These are phyloP conservation scores for Parotocinclus haroldoi DNA, from an alignment of 2,797 vertebrate species.

Conservation along the genomic window DNA sequence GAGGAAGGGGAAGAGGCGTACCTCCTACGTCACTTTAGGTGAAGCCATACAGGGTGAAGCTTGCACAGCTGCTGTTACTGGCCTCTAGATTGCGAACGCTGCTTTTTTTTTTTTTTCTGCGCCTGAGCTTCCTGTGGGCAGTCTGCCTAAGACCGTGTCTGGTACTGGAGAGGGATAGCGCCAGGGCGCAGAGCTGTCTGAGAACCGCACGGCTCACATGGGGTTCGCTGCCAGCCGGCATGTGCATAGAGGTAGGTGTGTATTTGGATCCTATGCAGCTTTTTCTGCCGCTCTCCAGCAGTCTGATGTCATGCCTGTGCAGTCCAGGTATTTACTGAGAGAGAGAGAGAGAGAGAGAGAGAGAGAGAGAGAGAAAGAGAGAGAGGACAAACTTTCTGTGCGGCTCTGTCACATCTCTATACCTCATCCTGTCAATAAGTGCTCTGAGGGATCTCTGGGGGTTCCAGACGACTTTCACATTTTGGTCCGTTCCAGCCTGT, in stretches of 20 bases:
- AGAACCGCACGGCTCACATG: conserved; percentile 18
- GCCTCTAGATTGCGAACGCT: conserved; percentile 10
- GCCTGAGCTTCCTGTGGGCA: not conserved
- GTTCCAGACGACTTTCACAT: conserved; percentile 43
- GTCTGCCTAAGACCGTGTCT: conserved; percentile 11
- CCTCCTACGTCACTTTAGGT: conserved; percentile 36
- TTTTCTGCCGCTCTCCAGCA: conserved; percentile 13
- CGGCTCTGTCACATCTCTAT: conserved; percentile 21
- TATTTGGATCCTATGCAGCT: conserved; percentile 30
- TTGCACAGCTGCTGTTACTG: conserved; percentile 14
- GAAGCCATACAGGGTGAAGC: conserved; percentile 3
- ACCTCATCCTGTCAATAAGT: not conserved
- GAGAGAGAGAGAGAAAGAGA: conserved; percentile 43
- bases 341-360: conserved; percentile 43
- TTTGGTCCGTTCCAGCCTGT: conserved; percentile 40
- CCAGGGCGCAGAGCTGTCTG: not conserved
- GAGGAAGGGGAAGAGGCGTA: conserved; percentile 35
- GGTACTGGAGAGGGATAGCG: conserved; percentile 2
- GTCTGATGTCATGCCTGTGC: conserved; percentile 67
- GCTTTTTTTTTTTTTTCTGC: not conserved
- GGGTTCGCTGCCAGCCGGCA: conserved; percentile 41
- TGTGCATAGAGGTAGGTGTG: conserved; percentile 63
- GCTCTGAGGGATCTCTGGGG: too few relatives aligned
- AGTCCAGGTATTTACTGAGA: conserved; percentile 48
- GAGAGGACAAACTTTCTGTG: conserved; percentile 53